Evolutionary conservation across 2,888 invertebrate species (phyloP).

Genomic region (Antheraea assamensis): DNA sequence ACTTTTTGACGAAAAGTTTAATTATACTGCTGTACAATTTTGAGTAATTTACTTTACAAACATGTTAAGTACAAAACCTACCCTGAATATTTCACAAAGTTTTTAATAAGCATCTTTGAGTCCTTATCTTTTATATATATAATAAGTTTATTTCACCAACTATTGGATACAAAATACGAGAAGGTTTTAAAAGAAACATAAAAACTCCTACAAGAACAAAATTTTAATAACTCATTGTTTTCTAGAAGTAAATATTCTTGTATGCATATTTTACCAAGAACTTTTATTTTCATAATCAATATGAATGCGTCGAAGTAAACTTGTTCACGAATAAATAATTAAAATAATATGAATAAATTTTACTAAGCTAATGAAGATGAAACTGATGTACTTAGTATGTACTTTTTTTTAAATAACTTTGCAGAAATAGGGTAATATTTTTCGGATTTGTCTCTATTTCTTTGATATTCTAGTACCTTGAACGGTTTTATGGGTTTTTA

Average conservation of each 20-base stretch:
- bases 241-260: background rate
- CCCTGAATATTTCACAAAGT: background rate
- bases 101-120: background rate
- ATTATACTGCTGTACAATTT: background rate
- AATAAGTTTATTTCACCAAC: conserved; percentile 6
- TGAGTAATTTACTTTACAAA: background rate
- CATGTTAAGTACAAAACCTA: conserved; percentile 7
- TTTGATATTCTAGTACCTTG: no score
- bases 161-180: background rate
- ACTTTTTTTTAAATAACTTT: no score
- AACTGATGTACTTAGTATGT: no score
- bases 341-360: no score
- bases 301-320: background rate
- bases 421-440: no score
- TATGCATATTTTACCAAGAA: background rate
- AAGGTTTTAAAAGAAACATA: background rate
- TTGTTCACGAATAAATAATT: background rate
- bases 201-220: background rate
- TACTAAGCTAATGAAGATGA: no score
- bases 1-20: background rate
- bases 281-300: background rate
- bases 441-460: no score
- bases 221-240: background rate
- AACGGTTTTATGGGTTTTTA: no score
- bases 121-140: background rate